Percentiles rank a stretch among this genome's conserved stretches.
phyloP scores from a whole-genome alignment of 2,113 vertebrate species.

The Craseonycteris thonglongyai region DNA sequence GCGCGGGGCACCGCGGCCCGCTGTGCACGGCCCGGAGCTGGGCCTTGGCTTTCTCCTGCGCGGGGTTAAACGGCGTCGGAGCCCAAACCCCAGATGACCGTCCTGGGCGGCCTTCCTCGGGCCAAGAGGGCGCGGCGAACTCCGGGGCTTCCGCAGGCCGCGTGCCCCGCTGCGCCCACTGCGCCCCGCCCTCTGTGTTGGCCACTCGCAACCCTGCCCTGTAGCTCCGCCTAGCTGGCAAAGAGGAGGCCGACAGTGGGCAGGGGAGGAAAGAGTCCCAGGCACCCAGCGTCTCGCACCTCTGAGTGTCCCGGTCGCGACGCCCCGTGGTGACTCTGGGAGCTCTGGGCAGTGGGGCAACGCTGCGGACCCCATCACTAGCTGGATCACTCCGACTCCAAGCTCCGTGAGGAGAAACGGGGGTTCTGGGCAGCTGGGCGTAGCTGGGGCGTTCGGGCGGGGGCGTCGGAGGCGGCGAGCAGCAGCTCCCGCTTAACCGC shows the following conservation, averaged over 20 bases:
- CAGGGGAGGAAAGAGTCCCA: neutral
- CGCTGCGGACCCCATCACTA: neutral
- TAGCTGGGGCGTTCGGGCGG: constrained; percentile 27
- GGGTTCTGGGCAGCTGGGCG: neutral
- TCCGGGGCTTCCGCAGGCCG: neutral
- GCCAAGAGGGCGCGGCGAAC: no score
- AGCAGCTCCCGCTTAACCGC: constrained; percentile 85
- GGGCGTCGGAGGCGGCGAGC: no score
- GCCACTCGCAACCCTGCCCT: no score
- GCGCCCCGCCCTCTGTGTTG: no score
- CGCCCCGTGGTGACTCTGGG: neutral
- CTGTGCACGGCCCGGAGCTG: no score
- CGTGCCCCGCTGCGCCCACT: no score
- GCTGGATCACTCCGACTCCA: constrained; percentile 63
- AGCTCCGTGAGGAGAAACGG: constrained; percentile 54
- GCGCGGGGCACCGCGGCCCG: fast-evolving
- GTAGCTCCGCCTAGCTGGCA: no score
- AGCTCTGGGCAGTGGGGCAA: no score
- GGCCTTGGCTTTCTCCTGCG: neutral
- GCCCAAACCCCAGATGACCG: fast-evolving
- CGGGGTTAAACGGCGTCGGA: no score
- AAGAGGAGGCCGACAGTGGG: neutral
- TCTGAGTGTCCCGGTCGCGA: no score
- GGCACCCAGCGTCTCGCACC: fast-evolving
- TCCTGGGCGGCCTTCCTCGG: fast-evolving